Percentiles rank a stretch among this genome's conserved stretches.
These are phyloP conservation scores for Andrena cerasifolii DNA, from an alignment of 1,140 invertebrate genomes.

Conservation along the genomic window DNA sequence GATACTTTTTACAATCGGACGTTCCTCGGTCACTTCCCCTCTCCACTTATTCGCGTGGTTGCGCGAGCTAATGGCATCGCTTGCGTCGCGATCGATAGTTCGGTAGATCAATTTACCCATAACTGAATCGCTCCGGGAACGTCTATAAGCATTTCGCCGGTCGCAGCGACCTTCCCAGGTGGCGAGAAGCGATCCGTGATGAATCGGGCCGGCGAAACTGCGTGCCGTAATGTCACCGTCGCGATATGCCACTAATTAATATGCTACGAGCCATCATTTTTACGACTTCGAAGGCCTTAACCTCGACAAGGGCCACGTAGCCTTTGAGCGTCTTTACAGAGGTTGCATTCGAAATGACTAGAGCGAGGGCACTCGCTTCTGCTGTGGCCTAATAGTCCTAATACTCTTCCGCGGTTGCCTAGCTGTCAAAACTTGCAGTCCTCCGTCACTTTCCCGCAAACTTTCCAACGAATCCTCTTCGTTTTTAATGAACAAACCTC, in stretches of 20 bases:
- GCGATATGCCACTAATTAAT: slow-evolving; percentile 38
- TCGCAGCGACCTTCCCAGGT: neutral
- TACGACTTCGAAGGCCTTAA: slow-evolving; percentile 60
- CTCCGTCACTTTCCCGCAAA: neutral
- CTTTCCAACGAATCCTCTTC: too few species aligned
- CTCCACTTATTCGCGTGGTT: too few species aligned
- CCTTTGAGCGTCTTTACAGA: slow-evolving; percentile 35
- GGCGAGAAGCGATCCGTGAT: neutral
- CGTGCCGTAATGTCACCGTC: neutral
- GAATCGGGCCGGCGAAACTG: neutral
- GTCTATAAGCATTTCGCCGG: too few species aligned
- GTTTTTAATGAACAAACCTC: too few species aligned
- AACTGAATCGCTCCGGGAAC: neutral
- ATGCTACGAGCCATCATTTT: slow-evolving; percentile 47
- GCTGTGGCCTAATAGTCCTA: neutral
- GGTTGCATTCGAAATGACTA: slow-evolving; percentile 57
- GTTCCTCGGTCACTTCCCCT: too few species aligned
- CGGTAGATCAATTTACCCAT: too few species aligned
- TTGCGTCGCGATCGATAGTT: too few species aligned
- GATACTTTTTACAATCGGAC: too few species aligned
- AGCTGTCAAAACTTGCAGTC: neutral
- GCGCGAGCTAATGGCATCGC: too few species aligned
- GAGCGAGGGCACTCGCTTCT: slow-evolving; percentile 26
- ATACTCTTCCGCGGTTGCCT: neutral
- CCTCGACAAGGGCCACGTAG: slow-evolving; percentile 59